Conservation (phyloP, 2,797 vertebrate genomes). For the Enteromius trimaculatus region DNA sequence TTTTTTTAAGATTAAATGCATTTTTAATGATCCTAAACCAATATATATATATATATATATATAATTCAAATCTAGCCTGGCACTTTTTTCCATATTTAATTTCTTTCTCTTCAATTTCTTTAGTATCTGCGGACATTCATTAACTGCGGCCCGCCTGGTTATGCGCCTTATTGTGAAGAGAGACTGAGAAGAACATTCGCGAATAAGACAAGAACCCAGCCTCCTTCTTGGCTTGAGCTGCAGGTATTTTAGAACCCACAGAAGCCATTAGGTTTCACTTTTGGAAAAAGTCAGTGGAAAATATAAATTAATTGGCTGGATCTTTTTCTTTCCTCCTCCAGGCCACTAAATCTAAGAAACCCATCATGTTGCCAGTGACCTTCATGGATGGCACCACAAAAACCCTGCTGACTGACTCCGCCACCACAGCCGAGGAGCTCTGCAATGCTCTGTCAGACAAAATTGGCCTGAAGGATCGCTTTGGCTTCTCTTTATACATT, state of each 20-base stretch:
- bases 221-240: conserved; percentile 96
- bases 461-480: conserved; percentile 89
- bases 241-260: conserved; percentile 79
- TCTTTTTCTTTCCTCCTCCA: conserved; percentile 61
- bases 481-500: conserved; percentile 97
- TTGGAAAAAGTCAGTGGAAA: background rate
- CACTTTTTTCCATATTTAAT: background rate
- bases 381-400: conserved; percentile 99
- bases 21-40: background rate
- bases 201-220: conserved; percentile 93
- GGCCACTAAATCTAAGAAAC: conserved; percentile 98
- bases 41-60: no score
- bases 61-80: background rate
- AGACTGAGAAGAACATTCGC: conserved; percentile 89
- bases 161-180: conserved; percentile 96
- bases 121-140: conserved; percentile 97
- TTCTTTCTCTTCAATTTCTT: background rate
- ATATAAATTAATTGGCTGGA: conserved; percentile 29
- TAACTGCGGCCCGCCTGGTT: conserved; percentile 87
- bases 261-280: conserved; percentile 8
- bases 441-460: conserved; percentile 91
- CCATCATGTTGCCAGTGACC: conserved; percentile 94
- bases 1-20: background rate
- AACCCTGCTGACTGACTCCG: conserved; percentile 92
- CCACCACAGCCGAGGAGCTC: conserved; percentile 93